phyloP scores from a whole-genome alignment of 2,113 vertebrate genomes.

The Mustela nigripes region DNA sequence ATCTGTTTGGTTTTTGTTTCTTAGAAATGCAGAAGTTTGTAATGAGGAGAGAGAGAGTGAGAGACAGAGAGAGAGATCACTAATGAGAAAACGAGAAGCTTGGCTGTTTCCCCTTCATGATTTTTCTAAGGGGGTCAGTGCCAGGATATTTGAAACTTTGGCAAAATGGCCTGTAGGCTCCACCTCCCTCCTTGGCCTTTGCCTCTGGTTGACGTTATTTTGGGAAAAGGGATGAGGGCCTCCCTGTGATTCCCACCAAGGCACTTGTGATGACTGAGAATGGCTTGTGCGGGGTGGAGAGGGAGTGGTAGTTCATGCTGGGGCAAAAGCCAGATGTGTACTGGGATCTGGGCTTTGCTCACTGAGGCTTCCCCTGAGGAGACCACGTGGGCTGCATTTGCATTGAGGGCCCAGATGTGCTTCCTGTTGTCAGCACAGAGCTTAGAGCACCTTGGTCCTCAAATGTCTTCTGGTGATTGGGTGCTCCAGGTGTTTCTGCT shows the following conservation, averaged over 20 bases:
- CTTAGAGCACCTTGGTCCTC: background rate
- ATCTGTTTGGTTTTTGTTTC: constrained; percentile 20
- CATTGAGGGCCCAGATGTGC: background rate
- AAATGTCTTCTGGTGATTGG: background rate
- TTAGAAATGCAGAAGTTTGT: constrained; percentile 34
- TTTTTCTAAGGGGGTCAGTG: constrained; percentile 63
- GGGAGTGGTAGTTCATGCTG: constrained; percentile 19
- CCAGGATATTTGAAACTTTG: constrained; percentile 81
- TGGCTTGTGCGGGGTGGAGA: background rate
- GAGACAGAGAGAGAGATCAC: background rate
- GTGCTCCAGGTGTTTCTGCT: background rate
- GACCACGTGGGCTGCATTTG: background rate
- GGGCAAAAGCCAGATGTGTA: constrained; percentile 77
- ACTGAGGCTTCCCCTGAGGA: background rate
- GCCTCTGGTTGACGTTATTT: constrained; percentile 71
- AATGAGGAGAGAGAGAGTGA: background rate
- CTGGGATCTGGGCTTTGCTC: background rate
- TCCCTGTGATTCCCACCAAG: constrained; percentile 62
- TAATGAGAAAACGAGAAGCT: constrained; percentile 49
- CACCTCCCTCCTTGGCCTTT: constrained; percentile 72
- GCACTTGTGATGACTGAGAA: constrained; percentile 42
- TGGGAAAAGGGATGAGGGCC: constrained; percentile 63
- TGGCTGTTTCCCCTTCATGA: constrained; percentile 35
- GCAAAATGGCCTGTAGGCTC: constrained; percentile 61
- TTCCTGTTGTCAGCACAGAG: background rate